A percentile compares a stretch with the other conserved stretches of the same genome.
Evolutionary conservation across 2,888 invertebrate genomes (phyloP).

Genomic region (Herminia tarsipennalis): DNA sequence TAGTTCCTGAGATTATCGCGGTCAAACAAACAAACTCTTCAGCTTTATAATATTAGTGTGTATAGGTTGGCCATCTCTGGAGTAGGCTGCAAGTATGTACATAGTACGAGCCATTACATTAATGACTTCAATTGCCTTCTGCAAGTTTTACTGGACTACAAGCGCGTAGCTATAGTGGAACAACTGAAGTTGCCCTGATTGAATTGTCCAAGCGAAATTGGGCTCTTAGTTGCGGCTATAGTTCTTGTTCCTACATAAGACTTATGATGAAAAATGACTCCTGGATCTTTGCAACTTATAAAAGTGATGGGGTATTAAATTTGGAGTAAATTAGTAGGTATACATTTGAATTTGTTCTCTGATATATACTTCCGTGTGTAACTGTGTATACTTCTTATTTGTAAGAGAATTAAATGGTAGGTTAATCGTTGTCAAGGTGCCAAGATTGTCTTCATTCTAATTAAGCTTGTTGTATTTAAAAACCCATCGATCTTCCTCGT

Average conservation of each 20-base stretch:
- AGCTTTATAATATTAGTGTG: too few relatives aligned
- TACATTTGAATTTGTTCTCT: conserved; percentile 30
- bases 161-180: neutral
- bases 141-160: conserved; percentile 20
- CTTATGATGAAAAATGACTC: too few relatives aligned
- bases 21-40: too few relatives aligned
- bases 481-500: conserved; percentile 19
- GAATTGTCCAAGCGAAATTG: conserved; percentile 1
- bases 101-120: conserved; percentile 23
- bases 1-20: too few relatives aligned
- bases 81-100: too few relatives aligned
- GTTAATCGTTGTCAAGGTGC: conserved; percentile 27
- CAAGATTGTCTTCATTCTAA: conserved; percentile 18
- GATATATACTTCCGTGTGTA: conserved; percentile 41
- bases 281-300: too few relatives aligned
- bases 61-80: too few relatives aligned
- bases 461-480: conserved; percentile 4
- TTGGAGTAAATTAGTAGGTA: too few relatives aligned
- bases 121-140: conserved; percentile 37
- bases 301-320: too few relatives aligned
- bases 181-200: neutral
- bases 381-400: conserved; percentile 23
- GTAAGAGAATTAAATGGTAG: conserved; percentile 26
- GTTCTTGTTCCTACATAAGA: too few relatives aligned
- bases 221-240: conserved; percentile 14